Base-by-base conservation (phyloP, 1,140 invertebrate species). In the Caenorhabditis tropicalis region DNA sequence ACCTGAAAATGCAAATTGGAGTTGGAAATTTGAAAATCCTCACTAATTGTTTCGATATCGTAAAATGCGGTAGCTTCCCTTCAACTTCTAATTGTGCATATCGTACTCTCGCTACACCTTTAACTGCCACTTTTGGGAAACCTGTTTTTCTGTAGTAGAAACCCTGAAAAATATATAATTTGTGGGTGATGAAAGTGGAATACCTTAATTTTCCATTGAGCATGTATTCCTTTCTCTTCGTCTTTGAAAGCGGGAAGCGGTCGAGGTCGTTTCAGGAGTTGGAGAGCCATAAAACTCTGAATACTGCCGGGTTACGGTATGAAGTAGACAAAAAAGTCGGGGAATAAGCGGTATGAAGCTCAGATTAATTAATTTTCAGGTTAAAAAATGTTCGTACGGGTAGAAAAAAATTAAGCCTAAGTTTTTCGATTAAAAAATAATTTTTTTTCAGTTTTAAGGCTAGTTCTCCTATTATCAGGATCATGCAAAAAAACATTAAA, bases 161-260 rank as follows among this genome's bases (percentile, higher is more conserved):
- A 19, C 74, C 83, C 83, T 80, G 21, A 53, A 84, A 83, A n/a
- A n/a, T n/a, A n/a, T n/a, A n/a, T n/a, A n/a, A n/a, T n/a, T n/a
- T n/a, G n/a, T n/a, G n/a, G n/a, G n/a, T n/a, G n/a, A n/a, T n/a
- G n/a, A n/a, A n/a, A n/a, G n/a, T n/a, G n/a, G n/a, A n/a, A n/a
- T 56, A 80, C 83, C 36, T 84, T 84, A 31, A 84, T 84, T 31
- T 53, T 79, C 83, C 83, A 84, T 39, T 84, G 83, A 16, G 83
- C 83, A 48, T 84, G 60, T 16, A 84, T 84, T 16, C 83, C 70
- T 74, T 81, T 79, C 56, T 84, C 83, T 43, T 84, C 83, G 48
- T 84, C 83, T 80, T 48, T 53, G 31, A 84, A 84, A n/a, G 39
- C 65, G 31, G 83, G 83, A 56, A 84, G 70, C n/a, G 83, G 83